Base-by-base conservation (phyloP, 2,888 invertebrate species). In the Proisotoma minuta region DNA sequence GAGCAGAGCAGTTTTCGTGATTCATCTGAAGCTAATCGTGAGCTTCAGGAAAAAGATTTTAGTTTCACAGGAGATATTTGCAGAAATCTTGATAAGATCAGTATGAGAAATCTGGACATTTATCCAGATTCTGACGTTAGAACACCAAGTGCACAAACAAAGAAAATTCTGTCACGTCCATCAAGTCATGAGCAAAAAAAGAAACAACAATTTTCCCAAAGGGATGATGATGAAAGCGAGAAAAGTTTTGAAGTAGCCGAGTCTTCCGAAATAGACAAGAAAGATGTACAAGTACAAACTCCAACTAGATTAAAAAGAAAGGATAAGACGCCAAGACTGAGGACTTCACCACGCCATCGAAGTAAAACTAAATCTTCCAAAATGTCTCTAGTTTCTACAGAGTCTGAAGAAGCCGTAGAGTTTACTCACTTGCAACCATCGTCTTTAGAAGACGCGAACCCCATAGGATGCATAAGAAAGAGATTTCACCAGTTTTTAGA, bases 401-500 rank as follows among this genome's bases (percentile, higher is more conserved):
- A 67, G 51, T 63, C 63, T 1, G 69, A 69, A 47, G 69, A 67
- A 34, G 61, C 60, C 28, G 61, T 63, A 3, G 69, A 66, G 23
- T 60, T 65, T 48, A 60, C 64, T 40, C 62, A 65, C 23, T 57
- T 66, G 43, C 57, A 59, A 15, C 57, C 59, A 5, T 54, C 60
- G 10, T 57, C 60, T 10, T 56, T 58, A 0, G 59, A 61, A n/a
- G 71, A 68, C 23, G 49, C 57, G n/a, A 73, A 73, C 62, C 73
- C 73, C 0, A 34, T 73, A 34, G 72, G 75, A 24, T 70, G 69
- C 54, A 74, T 88, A 83, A 78, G 88, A 52, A 84, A 84, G 74
- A 79, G 88, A 47, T 88, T 89, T 77, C 87, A 88, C 77, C 87
- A 88, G 75, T 81, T 89, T 8, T 81, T 89, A 75, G 89, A 89